A percentile compares a stretch with the other conserved stretches of the same genome.
phyloP scores from a whole-genome alignment of 1,140 invertebrate species.

The Ephestia elutella region DNA sequence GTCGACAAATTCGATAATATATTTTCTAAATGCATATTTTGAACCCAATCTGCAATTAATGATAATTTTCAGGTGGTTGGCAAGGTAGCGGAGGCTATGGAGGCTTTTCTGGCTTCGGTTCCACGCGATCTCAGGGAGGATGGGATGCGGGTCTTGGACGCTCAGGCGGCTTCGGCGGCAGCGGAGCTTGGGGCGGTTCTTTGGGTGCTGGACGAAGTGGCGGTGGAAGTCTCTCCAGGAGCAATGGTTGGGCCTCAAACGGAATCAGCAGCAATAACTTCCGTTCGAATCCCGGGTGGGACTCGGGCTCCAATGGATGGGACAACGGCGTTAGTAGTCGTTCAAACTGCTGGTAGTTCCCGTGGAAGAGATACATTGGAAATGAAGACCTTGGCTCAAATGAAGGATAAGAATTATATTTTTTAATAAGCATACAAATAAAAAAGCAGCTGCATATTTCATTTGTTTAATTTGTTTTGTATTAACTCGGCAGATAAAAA shows the following conservation, averaged over 20 bases:
- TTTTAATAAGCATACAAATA: neutral
- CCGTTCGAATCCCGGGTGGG: neutral
- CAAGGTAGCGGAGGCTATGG: slow-evolving; percentile 12
- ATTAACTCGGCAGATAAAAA: no score
- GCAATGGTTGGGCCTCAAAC: slow-evolving; percentile 2
- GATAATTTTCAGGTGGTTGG: slow-evolving; percentile 18
- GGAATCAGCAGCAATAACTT: neutral
- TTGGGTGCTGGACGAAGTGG: neutral
- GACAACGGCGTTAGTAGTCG: neutral
- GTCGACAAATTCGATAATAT: no score
- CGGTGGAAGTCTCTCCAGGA: neutral
- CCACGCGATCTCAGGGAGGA: neutral
- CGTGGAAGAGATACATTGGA: neutral
- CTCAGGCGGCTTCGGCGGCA: neutral
- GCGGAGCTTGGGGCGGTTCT: slow-evolving; percentile 12
- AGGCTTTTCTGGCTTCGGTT: slow-evolving; percentile 7
- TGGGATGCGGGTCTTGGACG: slow-evolving; percentile 11
- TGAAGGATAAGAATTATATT: neutral
- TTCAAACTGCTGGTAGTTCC: neutral
- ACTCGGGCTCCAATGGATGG: neutral
- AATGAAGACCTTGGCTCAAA: neutral
- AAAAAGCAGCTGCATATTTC: neutral
- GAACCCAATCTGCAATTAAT: no score
- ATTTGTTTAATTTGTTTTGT: no score
- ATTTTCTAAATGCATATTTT: no score